Conservation (phyloP, 2,888 invertebrate genomes). For the Norana najaformis region DNA sequence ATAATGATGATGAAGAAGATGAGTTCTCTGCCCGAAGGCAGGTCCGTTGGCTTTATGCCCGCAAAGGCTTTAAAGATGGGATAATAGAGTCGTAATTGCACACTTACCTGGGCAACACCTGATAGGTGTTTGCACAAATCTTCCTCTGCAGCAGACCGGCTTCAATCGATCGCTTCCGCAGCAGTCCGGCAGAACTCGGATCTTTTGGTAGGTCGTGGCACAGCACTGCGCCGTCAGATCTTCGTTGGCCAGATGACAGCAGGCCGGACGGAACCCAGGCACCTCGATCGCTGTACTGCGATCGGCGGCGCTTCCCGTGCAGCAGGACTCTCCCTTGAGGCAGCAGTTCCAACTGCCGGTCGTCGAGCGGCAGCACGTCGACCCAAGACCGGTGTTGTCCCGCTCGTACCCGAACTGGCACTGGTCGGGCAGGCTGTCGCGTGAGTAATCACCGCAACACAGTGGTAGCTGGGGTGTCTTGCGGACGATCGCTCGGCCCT, state of each 20-base stretch:
- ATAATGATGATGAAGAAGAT: no score
- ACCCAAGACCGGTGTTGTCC: background rate
- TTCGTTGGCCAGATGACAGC: background rate
- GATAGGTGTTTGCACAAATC: background rate
- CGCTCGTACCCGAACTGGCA: background rate
- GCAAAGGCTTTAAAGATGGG: no score
- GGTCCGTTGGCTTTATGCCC: no score
- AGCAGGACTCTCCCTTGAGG: background rate
- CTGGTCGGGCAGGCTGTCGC: slow-evolving; percentile 2
- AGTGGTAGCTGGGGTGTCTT: background rate
- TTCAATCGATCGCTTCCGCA: background rate
- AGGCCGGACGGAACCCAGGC: slow-evolving; percentile 14
- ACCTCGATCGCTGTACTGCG: background rate
- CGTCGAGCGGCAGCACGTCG: background rate
- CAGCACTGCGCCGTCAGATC: slow-evolving; percentile 22
- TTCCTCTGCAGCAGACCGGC: background rate
- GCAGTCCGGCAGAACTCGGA: slow-evolving; percentile 20
- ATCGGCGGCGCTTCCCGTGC: background rate
- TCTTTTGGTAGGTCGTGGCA: slow-evolving; percentile 22
- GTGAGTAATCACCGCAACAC: background rate
- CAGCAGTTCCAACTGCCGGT: slow-evolving; percentile 1
- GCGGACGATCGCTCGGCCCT: slow-evolving; percentile 17
- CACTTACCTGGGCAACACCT: background rate
- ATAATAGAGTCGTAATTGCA: background rate
- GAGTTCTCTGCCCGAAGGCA: no score